Percentiles rank a stretch among this genome's conserved stretches.
These are phyloP conservation scores for Rhodeus uyekii DNA, from an alignment of 2,797 vertebrate species.

Conservation along the genomic window DNA sequence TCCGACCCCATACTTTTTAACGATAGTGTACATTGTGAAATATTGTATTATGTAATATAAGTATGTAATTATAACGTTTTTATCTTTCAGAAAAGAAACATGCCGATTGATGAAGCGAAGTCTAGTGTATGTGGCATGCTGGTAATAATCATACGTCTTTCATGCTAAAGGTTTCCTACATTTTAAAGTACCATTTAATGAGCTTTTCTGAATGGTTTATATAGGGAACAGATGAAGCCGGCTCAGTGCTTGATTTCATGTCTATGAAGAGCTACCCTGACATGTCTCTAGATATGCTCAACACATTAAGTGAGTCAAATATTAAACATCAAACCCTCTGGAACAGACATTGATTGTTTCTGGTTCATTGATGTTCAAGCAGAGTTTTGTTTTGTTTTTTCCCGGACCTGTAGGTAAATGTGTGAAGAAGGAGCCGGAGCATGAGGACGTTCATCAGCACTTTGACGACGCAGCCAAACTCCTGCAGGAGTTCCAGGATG, in stretches of 20 bases:
- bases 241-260: conserved; percentile 91
- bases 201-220: background rate
- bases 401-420: conserved; percentile 80
- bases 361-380: too few species aligned
- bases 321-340: background rate
- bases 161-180: background rate
- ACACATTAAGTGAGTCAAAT: conserved; percentile 82
- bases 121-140: conserved; percentile 80
- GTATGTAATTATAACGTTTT: conserved; percentile 13
- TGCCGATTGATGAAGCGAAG: conserved; percentile 84
- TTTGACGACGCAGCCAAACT: conserved; percentile 92
- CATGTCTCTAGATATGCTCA: conserved; percentile 92
- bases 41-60: background rate
- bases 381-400: background rate
- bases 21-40: background rate
- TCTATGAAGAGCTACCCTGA: conserved; percentile 91
- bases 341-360: background rate
- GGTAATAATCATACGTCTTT: conserved; percentile 58
- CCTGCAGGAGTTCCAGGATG: conserved; percentile 94
- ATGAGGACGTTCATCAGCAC: conserved; percentile 87
- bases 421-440: conserved; percentile 92
- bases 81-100: conserved; percentile 86
- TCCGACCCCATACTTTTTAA: background rate
- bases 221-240: conserved; percentile 61
- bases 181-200: background rate